Evolutionary conservation across 2,888 invertebrate genomes (phyloP), one percentile per base, ranked within the genome.

Genomic region (Chrysolina americana): DNA sequence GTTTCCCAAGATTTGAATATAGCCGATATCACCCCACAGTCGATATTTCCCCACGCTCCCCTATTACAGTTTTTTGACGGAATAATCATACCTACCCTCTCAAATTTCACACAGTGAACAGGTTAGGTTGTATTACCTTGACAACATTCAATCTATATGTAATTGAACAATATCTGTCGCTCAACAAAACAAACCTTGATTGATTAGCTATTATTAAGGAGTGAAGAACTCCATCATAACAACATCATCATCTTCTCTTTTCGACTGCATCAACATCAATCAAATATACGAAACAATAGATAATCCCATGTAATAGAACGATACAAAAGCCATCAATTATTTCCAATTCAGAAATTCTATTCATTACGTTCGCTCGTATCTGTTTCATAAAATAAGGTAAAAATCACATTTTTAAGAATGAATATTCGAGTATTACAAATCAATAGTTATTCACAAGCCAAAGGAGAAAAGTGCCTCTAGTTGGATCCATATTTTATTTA

Each of bases 341-440:
- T 65, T 65, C 65, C 65, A 28, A 48, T 50, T 19, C 48, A 23
- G 48, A 23, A 48, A 65, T 23, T 28, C n/a, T n/a, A 17, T n/a
- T 65, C 28, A 65, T 47, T 65, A 21, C 44, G 23, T 44, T n/a
- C n/a, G 23, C 23, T 47, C 9, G 2, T 44, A 65, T 13, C n/a
- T 11, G n/a, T 65, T 23, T 28, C 23, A 65, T 65, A n/a, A 48
- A 48, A 2, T 19, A 48, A 23, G 65, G 21, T 48, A 47, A 28
- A 65, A 65, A 47, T 65, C 15, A 44, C 21, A 47, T 65, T 47
- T 65, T 65, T 47, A 21, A 23, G 47, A 65, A 65, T 50, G 13
- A 48, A 65, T 48, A n/a, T n/a, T n/a, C n/a, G n/a, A n/a, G n/a
- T n/a, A n/a, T n/a, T n/a, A n/a, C n/a, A n/a, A n/a, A n/a, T n/a